phyloP scores from a whole-genome alignment of 2,888 invertebrate species.

The Schizotus pectinicornis region DNA sequence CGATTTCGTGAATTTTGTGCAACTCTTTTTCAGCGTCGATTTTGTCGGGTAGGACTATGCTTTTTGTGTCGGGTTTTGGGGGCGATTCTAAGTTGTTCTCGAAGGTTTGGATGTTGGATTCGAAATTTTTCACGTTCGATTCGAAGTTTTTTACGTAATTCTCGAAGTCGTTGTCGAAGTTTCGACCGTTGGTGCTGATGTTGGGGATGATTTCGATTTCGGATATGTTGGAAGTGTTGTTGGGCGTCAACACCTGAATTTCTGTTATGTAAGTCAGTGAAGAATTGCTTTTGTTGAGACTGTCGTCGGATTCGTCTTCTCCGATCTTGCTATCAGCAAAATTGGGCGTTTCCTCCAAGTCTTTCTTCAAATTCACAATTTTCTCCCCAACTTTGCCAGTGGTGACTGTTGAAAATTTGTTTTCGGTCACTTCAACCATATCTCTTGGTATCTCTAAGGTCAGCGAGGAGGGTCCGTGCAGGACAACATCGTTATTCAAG shows the following conservation, averaged over 20 bases:
- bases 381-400: not conserved
- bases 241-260: constrained; percentile 71
- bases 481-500: constrained; percentile 47
- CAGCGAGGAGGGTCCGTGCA: constrained; percentile 46
- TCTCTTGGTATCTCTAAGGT: constrained; percentile 45
- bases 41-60: constrained; percentile 38
- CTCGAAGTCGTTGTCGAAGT: constrained; percentile 55
- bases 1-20: constrained; percentile 55
- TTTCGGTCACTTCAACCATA: constrained; percentile 23
- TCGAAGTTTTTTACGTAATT: constrained; percentile 54
- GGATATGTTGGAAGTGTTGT: constrained; percentile 41
- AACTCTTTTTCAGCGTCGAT: constrained; percentile 51
- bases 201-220: constrained; percentile 55
- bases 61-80: constrained; percentile 33
- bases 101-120: constrained; percentile 48
- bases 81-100: constrained; percentile 43
- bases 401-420: constrained; percentile 18
- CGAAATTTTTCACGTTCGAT: constrained; percentile 44
- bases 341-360: not conserved
- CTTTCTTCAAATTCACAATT: not conserved
- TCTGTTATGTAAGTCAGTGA: constrained; percentile 72
- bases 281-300: constrained; percentile 43
- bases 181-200: constrained; percentile 53
- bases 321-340: too few relatives aligned
- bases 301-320: constrained; percentile 24